Evolutionary conservation across 2,113 vertebrate genomes (phyloP).

Genomic region (Miniopterus natalensis): DNA sequence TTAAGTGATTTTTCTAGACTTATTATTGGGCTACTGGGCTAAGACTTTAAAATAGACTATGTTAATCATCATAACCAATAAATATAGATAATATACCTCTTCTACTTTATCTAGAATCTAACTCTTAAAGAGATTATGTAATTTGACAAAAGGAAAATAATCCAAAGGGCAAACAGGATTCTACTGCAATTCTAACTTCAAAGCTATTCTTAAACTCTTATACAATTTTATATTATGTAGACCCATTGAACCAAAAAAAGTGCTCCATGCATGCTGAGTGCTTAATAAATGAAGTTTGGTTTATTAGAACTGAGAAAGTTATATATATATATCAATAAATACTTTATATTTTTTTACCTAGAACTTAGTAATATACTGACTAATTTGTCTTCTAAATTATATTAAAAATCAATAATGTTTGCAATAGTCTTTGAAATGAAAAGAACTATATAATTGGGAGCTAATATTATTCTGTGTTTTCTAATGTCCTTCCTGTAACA

Average conservation of each 20-base stretch:
- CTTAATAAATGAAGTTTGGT: background rate
- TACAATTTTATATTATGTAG: background rate
- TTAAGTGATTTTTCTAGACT: background rate
- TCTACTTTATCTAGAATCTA: background rate
- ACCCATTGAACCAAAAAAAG: background rate
- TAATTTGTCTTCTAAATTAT: slow-evolving; percentile 43
- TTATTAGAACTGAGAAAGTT: background rate
- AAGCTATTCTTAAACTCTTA: background rate
- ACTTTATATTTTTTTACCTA: background rate
- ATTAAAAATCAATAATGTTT: slow-evolving; percentile 44
- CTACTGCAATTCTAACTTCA: background rate
- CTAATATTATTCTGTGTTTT: slow-evolving; percentile 46
- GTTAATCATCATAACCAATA: background rate
- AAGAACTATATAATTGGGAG: background rate
- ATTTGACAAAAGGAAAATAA: background rate
- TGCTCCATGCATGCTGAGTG: background rate
- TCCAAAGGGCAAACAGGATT: background rate
- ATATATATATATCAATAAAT: background rate
- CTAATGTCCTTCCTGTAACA: slow-evolving; percentile 52
- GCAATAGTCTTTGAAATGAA: background rate
- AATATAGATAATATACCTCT: background rate
- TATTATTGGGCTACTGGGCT: background rate
- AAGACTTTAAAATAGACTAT: background rate
- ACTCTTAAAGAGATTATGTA: background rate
- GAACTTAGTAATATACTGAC: background rate